These are phyloP conservation scores for Chloromyia formosa DNA, from an alignment of 2,888 invertebrate genomes.

Conservation along the genomic window DNA sequence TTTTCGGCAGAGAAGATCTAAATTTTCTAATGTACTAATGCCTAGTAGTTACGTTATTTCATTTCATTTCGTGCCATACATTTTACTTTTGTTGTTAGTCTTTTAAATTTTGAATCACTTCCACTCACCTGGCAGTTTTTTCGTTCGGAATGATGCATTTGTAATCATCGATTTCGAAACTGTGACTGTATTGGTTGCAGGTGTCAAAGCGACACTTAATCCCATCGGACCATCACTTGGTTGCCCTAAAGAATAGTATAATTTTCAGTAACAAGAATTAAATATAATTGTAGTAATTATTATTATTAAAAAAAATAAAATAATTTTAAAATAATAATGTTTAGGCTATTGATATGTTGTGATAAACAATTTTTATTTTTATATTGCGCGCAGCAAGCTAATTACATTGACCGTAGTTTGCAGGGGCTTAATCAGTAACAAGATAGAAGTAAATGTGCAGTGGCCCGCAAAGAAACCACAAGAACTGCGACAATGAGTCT, in stretches of 20 bases:
- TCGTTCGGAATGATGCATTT: conserved; percentile 96
- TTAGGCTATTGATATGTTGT: too few relatives aligned
- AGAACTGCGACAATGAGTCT: too few relatives aligned
- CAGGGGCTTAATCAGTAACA: too few relatives aligned
- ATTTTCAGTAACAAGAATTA: conserved; percentile 25
- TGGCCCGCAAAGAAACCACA: too few relatives aligned
- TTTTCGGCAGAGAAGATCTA: not conserved
- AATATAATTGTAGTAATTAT: not conserved
- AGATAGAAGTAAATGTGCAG: too few relatives aligned
- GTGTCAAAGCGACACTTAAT: conserved; percentile 79
- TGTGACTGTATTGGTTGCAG: conserved; percentile 77
- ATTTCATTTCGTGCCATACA: conserved; percentile 26
- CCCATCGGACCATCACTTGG: conserved; percentile 85
- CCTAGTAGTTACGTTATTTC: conserved; percentile 2
- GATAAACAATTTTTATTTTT: too few relatives aligned
- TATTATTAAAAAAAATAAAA: not conserved
- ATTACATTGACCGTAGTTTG: too few relatives aligned
- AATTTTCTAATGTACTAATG: conserved; percentile 39
- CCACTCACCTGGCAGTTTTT: conserved; percentile 88
- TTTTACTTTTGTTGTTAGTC: conserved; percentile 5
- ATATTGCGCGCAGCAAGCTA: too few relatives aligned
- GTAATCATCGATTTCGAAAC: conserved; percentile 96
- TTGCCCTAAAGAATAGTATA: conserved; percentile 66
- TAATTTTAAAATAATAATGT: too few relatives aligned
- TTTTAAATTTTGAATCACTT: conserved; percentile 9